These are phyloP conservation scores for Eleginops maclovinus DNA, from an alignment of 2,113 vertebrate species.

Conservation along the genomic window DNA sequence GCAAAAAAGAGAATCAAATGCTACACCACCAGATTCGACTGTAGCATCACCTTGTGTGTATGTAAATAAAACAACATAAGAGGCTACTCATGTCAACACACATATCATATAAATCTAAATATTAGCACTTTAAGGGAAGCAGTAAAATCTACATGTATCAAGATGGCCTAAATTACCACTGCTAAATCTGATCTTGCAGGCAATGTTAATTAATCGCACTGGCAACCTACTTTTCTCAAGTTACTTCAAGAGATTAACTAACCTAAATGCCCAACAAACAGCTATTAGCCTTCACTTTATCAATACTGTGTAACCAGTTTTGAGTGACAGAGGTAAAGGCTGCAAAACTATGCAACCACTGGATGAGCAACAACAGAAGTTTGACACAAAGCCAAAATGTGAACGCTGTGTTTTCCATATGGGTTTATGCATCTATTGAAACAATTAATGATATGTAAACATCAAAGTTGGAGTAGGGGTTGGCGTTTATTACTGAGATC, in stretches of 20 bases:
- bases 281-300: not conserved
- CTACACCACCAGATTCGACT: not conserved
- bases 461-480: no score
- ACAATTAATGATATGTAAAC: not conserved
- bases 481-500: not conserved
- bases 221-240: not conserved
- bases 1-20: conserved; percentile 8
- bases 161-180: not conserved
- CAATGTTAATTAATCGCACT: not conserved
- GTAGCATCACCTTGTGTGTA: not conserved
- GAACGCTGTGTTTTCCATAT: not conserved
- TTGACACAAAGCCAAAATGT: not conserved
- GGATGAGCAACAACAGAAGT: not conserved
- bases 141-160: not conserved
- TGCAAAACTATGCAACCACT: not conserved
- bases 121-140: not conserved
- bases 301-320: not conserved
- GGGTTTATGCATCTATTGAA: not conserved
- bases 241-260: no score
- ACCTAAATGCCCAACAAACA: not conserved
- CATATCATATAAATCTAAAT: not conserved
- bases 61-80: not conserved
- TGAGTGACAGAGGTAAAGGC: not conserved
- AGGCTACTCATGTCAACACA: not conserved
- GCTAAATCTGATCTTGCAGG: not conserved